Evolutionary conservation across 2,797 vertebrate species (phyloP).

Genomic region (Sternotherus odoratus): DNA sequence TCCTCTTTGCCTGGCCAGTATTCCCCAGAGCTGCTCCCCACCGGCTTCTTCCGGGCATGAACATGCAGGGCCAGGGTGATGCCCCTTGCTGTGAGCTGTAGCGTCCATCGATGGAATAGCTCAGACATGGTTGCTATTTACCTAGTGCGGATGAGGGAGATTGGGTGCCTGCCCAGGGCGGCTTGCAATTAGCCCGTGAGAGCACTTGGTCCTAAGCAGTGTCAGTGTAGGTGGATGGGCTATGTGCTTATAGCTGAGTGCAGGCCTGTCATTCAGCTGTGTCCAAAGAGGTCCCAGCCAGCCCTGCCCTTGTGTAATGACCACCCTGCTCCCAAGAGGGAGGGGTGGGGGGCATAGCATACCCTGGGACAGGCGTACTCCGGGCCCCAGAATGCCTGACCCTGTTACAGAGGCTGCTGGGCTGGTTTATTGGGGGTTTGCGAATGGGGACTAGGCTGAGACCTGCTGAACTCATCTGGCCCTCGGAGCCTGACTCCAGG

Average conservation of each 20-base stretch:
- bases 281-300: neutral
- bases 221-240: neutral
- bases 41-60: neutral
- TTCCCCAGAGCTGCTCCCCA: neutral
- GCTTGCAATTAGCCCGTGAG: neutral
- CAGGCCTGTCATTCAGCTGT: neutral
- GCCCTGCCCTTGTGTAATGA: neutral
- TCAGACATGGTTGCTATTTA: neutral
- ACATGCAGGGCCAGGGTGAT: neutral
- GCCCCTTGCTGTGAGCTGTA: neutral
- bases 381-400: neutral
- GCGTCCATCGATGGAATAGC: neutral
- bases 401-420: neutral
- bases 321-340: neutral
- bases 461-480: neutral
- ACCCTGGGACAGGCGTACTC: neutral
- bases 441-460: neutral
- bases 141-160: neutral
- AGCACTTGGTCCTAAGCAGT: neutral
- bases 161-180: neutral
- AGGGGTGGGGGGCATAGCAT: neutral
- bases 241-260: neutral
- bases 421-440: neutral
- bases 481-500: neutral
- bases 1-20: neutral